These are phyloP conservation scores for Andricus quercusramuli DNA, from an alignment of 2,888 invertebrate genomes.

Conservation along the genomic window DNA sequence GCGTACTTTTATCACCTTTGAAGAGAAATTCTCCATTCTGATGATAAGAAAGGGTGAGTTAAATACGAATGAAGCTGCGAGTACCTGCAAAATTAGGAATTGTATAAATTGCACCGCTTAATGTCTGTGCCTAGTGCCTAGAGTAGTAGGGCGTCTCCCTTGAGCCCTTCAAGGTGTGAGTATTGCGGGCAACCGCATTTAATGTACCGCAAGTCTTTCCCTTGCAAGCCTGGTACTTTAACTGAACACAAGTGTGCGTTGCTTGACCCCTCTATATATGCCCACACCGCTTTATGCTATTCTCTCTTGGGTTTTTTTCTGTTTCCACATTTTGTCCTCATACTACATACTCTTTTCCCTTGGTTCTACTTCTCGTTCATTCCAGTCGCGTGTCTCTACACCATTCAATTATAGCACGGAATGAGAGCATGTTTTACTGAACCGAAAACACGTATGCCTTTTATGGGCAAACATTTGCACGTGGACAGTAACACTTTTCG, in stretches of 20 bases:
- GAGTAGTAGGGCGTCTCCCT: no score
- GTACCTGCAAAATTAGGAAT: no score
- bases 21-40: not conserved
- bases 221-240: no score
- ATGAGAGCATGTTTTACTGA: slow-evolving; percentile 6
- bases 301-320: not conserved
- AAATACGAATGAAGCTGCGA: not conserved
- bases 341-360: slow-evolving; percentile 39
- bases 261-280: not conserved
- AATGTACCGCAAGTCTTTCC: not conserved
- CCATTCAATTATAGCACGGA: slow-evolving; percentile 25
- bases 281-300: not conserved
- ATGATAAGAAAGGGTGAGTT: not conserved
- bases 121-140: no score
- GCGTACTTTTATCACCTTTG: no score
- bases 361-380: slow-evolving; percentile 33
- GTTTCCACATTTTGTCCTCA: not conserved
- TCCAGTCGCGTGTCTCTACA: slow-evolving; percentile 33
- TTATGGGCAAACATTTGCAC: not conserved
- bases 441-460: slow-evolving; percentile 7
- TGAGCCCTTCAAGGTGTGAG: no score
- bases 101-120: no score
- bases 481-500: not conserved
- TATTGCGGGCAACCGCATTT: not conserved
- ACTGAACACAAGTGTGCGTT: no score